Percentiles rank a stretch among this genome's conserved stretches.
Evolutionary conservation across 2,113 vertebrate species (phyloP).

Genomic region (Glaucomys volans): DNA sequence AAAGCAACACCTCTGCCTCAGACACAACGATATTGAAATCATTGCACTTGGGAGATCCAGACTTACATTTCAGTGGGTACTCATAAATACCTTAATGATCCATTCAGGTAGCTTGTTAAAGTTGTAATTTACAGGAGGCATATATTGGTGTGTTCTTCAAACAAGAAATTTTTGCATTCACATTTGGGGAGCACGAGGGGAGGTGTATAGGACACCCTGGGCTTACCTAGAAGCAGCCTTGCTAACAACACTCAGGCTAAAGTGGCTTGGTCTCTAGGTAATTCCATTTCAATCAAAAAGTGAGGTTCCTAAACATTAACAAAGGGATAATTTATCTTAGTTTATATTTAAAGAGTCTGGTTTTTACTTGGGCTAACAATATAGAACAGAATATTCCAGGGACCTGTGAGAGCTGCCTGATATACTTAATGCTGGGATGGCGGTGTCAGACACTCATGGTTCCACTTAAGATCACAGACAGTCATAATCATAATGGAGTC

Average conservation of each 20-base stretch:
- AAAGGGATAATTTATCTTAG: not conserved
- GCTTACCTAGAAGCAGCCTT: not conserved
- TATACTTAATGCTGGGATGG: not conserved
- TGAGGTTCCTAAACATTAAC: not conserved
- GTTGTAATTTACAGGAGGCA: not conserved
- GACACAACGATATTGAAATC: not conserved
- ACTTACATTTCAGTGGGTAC: not conserved
- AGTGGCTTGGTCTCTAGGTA: not conserved
- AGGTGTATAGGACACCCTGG: not conserved
- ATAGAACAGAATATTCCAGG: not conserved
- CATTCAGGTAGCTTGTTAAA: not conserved
- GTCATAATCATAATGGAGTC: not conserved
- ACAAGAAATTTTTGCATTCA: not conserved
- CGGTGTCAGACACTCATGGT: accelerated
- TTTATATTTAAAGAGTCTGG: not conserved
- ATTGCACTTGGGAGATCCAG: not conserved
- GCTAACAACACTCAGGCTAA: not conserved
- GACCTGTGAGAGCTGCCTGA: not conserved
- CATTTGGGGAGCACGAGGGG: accelerated
- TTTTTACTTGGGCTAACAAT: not conserved
- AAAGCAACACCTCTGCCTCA: not conserved
- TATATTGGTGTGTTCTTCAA: not conserved
- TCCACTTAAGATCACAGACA: not conserved
- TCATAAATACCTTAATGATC: not conserved
- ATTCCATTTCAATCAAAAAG: not conserved